These are phyloP conservation scores for Dryococelus australis DNA, from an alignment of 2,888 invertebrate genomes.

Conservation along the genomic window DNA sequence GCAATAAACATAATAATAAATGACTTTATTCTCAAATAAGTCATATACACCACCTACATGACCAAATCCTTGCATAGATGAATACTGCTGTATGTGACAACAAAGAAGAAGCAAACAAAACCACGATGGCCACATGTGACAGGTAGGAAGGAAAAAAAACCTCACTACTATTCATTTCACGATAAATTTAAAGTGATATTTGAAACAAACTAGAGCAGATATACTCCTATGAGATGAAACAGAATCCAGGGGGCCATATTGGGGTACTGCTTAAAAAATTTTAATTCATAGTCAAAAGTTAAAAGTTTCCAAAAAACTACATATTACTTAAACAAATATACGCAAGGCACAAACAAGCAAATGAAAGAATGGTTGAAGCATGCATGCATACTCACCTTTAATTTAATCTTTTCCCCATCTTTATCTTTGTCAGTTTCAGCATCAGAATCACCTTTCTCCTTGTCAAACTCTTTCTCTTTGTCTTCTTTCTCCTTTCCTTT, in stretches of 20 bases:
- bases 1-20: no score
- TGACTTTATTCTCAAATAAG: no score
- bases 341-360: not conserved
- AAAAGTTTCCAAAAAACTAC: not conserved
- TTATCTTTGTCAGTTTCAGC: slow-evolving; percentile 43
- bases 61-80: no score
- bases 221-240: not conserved
- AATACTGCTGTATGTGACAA: no score
- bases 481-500: slow-evolving; percentile 54
- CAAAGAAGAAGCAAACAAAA: no score
- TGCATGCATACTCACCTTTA: slow-evolving; percentile 56
- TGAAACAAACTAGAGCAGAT: no score
- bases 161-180: no score
- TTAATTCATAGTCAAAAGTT: not conserved
- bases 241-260: not conserved
- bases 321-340: not conserved
- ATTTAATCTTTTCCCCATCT: slow-evolving; percentile 63
- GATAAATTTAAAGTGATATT: no score
- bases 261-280: not conserved
- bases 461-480: slow-evolving; percentile 52
- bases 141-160: no score
- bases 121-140: no score
- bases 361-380: not conserved
- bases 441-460: slow-evolving; percentile 49
- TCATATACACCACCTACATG: no score